These are phyloP conservation scores for Ammodytes dubius DNA, from an alignment of 2,113 vertebrate species.

Conservation along the genomic window DNA sequence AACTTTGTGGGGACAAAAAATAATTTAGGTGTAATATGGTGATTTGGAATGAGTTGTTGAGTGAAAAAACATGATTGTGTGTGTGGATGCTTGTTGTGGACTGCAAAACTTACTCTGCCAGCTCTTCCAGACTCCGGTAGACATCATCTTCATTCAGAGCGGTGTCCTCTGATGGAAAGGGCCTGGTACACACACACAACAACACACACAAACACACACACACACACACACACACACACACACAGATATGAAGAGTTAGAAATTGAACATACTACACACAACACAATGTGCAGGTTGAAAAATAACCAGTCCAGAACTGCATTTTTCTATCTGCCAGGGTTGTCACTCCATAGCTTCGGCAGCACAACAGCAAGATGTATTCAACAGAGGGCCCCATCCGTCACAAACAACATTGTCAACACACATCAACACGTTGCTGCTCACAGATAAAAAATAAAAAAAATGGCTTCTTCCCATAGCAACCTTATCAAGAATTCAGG, in stretches of 20 bases:
- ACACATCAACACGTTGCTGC: slow-evolving; percentile 56
- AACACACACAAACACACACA: slow-evolving; percentile 52
- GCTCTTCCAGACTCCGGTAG: slow-evolving; percentile 96
- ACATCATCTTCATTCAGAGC: slow-evolving; percentile 94
- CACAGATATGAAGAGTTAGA: slow-evolving; percentile 7
- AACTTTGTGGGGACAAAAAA: not conserved
- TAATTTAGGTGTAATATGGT: too few relatives aligned
- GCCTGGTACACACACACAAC: slow-evolving; percentile 80
- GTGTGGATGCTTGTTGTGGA: slow-evolving; percentile 22
- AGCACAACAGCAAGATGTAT: slow-evolving; percentile 60
- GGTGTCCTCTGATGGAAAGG: slow-evolving; percentile 97
- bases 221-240: slow-evolving; percentile 22
- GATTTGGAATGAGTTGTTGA: too few relatives aligned
- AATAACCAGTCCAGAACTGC: slow-evolving; percentile 41
- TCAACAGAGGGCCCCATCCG: slow-evolving; percentile 63
- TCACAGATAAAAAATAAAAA: slow-evolving; percentile 49
- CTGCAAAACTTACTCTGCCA: slow-evolving; percentile 92
- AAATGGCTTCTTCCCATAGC: slow-evolving; percentile 12
- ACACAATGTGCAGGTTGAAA: slow-evolving; percentile 39
- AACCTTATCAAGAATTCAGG: slow-evolving; percentile 38
- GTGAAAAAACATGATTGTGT: slow-evolving; percentile 20
- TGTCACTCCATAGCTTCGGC: slow-evolving; percentile 70
- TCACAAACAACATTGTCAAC: slow-evolving; percentile 66
- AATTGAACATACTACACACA: slow-evolving; percentile 29
- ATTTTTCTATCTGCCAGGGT: slow-evolving; percentile 56